Evolutionary conservation across 2,797 vertebrate species (phyloP).

Genomic region (Dendrocincla fuliginosa): DNA sequence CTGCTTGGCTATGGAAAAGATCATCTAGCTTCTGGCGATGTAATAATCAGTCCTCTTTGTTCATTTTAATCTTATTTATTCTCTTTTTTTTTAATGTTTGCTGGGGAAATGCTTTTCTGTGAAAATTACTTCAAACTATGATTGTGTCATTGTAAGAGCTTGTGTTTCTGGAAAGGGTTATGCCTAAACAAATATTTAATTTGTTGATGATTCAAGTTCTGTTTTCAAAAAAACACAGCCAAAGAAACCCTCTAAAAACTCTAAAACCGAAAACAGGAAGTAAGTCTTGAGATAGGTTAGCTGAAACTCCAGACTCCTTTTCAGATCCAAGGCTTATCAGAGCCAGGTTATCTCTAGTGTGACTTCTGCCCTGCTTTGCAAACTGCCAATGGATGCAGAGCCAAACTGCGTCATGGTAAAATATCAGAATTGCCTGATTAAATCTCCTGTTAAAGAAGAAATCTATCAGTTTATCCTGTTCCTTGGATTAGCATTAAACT

Average conservation of each 20-base stretch:
- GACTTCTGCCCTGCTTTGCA: not conserved
- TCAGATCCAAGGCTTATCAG: not conserved
- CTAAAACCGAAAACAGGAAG: not conserved
- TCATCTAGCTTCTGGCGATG: not conserved
- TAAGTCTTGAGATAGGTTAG: not conserved
- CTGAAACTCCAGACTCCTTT: not conserved
- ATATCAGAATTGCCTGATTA: not conserved
- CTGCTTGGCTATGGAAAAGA: not conserved
- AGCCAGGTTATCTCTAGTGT: not conserved
- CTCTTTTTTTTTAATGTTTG: not conserved
- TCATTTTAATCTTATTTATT: not conserved
- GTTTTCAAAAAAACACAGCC: not conserved
- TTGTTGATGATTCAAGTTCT: not conserved
- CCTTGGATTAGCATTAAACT: not conserved
- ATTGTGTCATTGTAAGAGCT: not conserved
- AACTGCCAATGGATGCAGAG: not conserved
- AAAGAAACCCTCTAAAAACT: not conserved
- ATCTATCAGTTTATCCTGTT: not conserved
- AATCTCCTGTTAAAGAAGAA: not conserved
- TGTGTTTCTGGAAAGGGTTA: not conserved
- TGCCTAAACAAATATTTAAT: not conserved
- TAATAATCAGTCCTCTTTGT: not conserved
- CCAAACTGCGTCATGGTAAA: rapidly evolving
- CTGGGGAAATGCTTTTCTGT: not conserved
- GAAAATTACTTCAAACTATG: not conserved